Conservation (phyloP, 2,113 vertebrate species). For the Tragelaphus buxtoni region DNA sequence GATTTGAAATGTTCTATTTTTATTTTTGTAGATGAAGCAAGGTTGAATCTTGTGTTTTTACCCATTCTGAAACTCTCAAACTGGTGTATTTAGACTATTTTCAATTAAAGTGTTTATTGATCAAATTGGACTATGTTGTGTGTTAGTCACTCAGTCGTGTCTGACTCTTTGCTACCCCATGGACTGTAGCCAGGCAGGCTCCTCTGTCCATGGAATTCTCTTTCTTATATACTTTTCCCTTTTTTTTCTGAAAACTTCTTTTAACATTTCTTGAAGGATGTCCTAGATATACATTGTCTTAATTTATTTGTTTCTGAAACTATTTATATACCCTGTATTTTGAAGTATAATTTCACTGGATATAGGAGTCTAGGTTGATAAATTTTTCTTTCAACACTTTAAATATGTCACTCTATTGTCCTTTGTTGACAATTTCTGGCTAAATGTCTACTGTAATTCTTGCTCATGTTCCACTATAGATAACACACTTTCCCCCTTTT, state of each 20-base stretch:
- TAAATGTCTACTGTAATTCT: not conserved
- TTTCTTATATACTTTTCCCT: not conserved
- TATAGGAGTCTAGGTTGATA: not conserved
- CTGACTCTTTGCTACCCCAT: not conserved
- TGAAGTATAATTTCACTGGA: not conserved
- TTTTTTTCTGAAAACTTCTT: not conserved
- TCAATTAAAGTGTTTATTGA: not conserved
- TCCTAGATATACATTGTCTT: not conserved
- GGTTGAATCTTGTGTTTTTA: not conserved
- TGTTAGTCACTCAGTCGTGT: not conserved
- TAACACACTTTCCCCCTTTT: not conserved
- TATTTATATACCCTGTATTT: not conserved
- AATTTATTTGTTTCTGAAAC: not conserved
- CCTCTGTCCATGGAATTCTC: not conserved
- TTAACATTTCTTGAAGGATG: not conserved
- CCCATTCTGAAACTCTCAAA: not conserved
- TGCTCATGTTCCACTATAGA: not conserved
- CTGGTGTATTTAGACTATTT: not conserved
- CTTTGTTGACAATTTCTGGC: not conserved
- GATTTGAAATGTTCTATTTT: not conserved
- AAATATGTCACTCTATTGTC: not conserved
- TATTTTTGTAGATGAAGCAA: not conserved
- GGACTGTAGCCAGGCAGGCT: not conserved
- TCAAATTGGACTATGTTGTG: not conserved
- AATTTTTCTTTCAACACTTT: not conserved